Conservation (phyloP, 2,113 vertebrate species). For the Todiramphus chloris region DNA sequence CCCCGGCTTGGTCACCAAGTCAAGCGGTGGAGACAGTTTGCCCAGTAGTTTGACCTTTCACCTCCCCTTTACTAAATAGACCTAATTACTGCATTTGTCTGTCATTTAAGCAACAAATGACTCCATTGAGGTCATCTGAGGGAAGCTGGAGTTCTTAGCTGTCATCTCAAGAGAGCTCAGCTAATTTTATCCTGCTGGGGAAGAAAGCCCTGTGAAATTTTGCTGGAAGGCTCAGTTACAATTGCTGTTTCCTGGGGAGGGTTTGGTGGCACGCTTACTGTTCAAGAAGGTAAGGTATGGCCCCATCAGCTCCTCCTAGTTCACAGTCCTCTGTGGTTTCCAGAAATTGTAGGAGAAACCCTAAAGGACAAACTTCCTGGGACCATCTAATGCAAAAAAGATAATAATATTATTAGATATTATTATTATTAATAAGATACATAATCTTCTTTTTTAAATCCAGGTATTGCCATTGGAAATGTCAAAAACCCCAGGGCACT, state of each 20-base stretch:
- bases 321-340: background rate
- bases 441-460: background rate
- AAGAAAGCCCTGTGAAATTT: slow-evolving; percentile 49
- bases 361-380: background rate
- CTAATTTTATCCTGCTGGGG: slow-evolving; percentile 75
- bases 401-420: background rate
- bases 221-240: slow-evolving; percentile 19
- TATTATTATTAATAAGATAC: background rate
- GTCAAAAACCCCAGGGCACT: background rate
- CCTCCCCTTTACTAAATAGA: slow-evolving; percentile 86
- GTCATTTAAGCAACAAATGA: slow-evolving; percentile 89
- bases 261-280: background rate
- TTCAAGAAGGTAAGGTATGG: background rate
- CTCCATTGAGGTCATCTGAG: slow-evolving; percentile 80
- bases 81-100: slow-evolving; percentile 92
- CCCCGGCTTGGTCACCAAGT: slow-evolving; percentile 68
- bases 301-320: background rate
- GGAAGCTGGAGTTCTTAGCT: slow-evolving; percentile 65
- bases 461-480: background rate
- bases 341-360: background rate
- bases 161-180: slow-evolving; percentile 37
- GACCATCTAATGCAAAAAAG: background rate
- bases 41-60: slow-evolving; percentile 84
- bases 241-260: slow-evolving; percentile 29
- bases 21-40: slow-evolving; percentile 78